These are phyloP conservation scores for Phylloscopus whistleri DNA, from an alignment of 2,113 vertebrate species.

Conservation along the genomic window DNA sequence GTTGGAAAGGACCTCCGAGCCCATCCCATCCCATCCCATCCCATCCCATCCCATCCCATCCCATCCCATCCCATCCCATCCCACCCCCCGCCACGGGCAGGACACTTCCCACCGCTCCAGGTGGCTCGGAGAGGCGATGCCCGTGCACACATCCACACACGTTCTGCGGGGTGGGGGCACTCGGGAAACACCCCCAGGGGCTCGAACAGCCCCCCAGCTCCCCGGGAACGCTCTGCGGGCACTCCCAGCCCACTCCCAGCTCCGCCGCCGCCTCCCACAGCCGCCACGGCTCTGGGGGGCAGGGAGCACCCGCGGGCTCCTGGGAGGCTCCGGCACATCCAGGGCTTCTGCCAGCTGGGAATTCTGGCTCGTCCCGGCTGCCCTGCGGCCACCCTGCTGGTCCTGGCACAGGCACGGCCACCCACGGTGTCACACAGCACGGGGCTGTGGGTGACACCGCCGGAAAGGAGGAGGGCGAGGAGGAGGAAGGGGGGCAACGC, in stretches of 20 bases:
- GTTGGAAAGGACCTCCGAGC: neutral
- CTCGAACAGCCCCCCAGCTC: accelerated
- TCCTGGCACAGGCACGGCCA: neutral
- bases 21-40: too few species aligned
- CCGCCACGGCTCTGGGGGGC: accelerated
- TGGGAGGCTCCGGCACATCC: neutral
- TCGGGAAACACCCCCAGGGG: neutral
- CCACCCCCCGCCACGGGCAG: neutral
- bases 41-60: too few species aligned
- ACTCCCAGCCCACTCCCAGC: neutral
- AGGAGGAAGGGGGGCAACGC: neutral
- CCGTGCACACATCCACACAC: too few species aligned
- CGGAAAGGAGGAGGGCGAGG: neutral
- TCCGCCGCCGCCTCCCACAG: too few species aligned
- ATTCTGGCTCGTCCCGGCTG: too few species aligned
- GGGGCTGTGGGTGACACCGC: accelerated
- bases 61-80: too few species aligned
- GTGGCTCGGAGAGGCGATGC: accelerated
- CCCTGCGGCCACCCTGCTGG: neutral
- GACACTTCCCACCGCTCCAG: accelerated
- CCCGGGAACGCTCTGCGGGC: accelerated
- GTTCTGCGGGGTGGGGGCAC: neutral
- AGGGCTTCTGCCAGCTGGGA: accelerated
- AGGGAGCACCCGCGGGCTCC: neutral
- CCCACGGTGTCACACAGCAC: neutral